These are phyloP conservation scores for Acrobasis consociella DNA, from an alignment of 2,888 invertebrate species.

Conservation along the genomic window DNA sequence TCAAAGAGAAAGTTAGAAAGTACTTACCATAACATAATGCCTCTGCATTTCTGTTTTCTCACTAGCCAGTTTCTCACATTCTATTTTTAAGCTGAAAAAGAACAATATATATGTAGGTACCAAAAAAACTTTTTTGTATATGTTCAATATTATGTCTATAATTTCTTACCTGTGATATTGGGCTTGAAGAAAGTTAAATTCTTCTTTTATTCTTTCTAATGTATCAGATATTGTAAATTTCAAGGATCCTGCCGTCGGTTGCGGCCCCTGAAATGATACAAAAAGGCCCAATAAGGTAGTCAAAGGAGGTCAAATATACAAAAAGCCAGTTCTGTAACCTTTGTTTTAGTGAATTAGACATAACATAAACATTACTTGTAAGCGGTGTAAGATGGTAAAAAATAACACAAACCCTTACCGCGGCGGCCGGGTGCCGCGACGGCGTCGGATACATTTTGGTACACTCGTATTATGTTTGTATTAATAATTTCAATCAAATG, in stretches of 20 bases:
- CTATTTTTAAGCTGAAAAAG: slow-evolving; percentile 93
- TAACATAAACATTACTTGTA: slow-evolving; percentile 4
- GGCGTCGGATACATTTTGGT: slow-evolving; percentile 88
- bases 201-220: slow-evolving; percentile 97
- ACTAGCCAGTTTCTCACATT: slow-evolving; percentile 98
- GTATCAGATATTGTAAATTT: slow-evolving; percentile 96
- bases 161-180: slow-evolving; percentile 95
- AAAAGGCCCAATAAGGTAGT: slow-evolving; percentile 42
- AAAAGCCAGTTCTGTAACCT: background rate
- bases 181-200: slow-evolving; percentile 96
- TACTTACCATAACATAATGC: slow-evolving; percentile 98
- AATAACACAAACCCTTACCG: slow-evolving; percentile 85
- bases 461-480: slow-evolving; percentile 38
- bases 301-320: slow-evolving; percentile 22
- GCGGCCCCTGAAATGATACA: slow-evolving; percentile 86
- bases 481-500: slow-evolving; percentile 59
- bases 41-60: slow-evolving; percentile 99
- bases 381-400: slow-evolving; percentile 33
- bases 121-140: background rate
- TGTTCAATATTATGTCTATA: background rate
- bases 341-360: background rate
- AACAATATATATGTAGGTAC: background rate
- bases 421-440: slow-evolving; percentile 89
- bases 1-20: slow-evolving; percentile 28
- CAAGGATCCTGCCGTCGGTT: slow-evolving; percentile 94